A percentile compares a stretch with the other conserved stretches of the same genome.
phyloP scores from a whole-genome alignment of 2,113 vertebrate genomes.

The Eclectus roratus region DNA sequence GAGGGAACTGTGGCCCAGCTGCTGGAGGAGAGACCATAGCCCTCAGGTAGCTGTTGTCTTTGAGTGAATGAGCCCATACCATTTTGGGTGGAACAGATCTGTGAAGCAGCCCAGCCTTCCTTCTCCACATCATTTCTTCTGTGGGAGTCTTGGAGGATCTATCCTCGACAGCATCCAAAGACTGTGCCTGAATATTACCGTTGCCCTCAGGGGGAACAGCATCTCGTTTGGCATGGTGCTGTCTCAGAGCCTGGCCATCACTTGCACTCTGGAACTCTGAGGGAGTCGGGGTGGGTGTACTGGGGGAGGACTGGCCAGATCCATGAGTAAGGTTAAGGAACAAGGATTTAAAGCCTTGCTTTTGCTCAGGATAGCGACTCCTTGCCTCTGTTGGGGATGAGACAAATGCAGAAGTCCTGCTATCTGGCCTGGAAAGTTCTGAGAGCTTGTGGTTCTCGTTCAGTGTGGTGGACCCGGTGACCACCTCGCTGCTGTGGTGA shows the following conservation, averaged over 20 bases:
- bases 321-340: background rate
- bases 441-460: background rate
- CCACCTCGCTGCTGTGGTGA: background rate
- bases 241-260: background rate
- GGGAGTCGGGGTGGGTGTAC: background rate
- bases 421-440: conserved; percentile 38
- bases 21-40: background rate
- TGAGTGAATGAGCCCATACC: background rate
- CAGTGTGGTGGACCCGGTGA: background rate
- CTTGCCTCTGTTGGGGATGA: background rate
- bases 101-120: conserved; percentile 33
- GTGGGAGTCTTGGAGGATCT: conserved; percentile 25
- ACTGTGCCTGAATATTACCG: background rate
- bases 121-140: conserved; percentile 49
- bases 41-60: background rate
- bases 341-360: conserved; percentile 38
- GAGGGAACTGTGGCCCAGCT: background rate
- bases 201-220: background rate
- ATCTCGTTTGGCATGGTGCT: background rate
- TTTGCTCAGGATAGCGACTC: conserved; percentile 25
- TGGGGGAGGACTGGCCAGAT: background rate
- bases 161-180: conserved; percentile 3
- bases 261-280: background rate
- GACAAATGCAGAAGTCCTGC: conserved; percentile 45
- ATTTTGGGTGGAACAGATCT: conserved; percentile 15